Conservation (phyloP, 2,113 vertebrate genomes). For the Synodontis membranacea region DNA sequence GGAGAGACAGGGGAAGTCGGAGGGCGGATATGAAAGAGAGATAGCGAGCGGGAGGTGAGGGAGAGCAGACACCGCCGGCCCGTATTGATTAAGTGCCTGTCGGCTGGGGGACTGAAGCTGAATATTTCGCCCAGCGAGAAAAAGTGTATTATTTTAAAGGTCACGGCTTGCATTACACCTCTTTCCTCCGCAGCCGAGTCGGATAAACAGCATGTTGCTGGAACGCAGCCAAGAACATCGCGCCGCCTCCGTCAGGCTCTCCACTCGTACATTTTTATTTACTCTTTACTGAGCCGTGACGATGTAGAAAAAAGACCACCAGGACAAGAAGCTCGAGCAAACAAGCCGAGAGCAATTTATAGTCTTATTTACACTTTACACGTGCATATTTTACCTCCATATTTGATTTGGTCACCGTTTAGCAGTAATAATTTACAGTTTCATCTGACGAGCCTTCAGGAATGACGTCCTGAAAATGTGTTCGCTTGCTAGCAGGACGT, state of each 20-base stretch:
- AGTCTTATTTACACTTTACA: not conserved
- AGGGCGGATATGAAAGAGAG: slow-evolving; percentile 67
- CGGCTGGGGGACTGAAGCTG: slow-evolving; percentile 61
- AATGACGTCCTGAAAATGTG: not conserved
- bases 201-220: slow-evolving; percentile 61
- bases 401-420: accelerated
- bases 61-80: slow-evolving; percentile 58
- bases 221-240: slow-evolving; percentile 11
- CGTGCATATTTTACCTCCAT: too few species aligned
- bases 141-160: slow-evolving; percentile 78
- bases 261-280: slow-evolving; percentile 14
- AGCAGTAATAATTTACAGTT: too few species aligned
- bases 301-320: not conserved
- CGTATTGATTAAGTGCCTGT: slow-evolving; percentile 74
- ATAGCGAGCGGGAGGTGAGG: slow-evolving; percentile 45
- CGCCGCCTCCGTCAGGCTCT: not conserved
- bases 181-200: slow-evolving; percentile 53
- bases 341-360: not conserved
- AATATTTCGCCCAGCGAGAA: slow-evolving; percentile 71
- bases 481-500: not conserved
- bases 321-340: not conserved
- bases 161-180: slow-evolving; percentile 68
- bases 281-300: slow-evolving; percentile 7
- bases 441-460: not conserved
- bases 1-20: slow-evolving; percentile 63